Base-by-base conservation (phyloP, 2,113 vertebrate species). In the Chionis minor region DNA sequence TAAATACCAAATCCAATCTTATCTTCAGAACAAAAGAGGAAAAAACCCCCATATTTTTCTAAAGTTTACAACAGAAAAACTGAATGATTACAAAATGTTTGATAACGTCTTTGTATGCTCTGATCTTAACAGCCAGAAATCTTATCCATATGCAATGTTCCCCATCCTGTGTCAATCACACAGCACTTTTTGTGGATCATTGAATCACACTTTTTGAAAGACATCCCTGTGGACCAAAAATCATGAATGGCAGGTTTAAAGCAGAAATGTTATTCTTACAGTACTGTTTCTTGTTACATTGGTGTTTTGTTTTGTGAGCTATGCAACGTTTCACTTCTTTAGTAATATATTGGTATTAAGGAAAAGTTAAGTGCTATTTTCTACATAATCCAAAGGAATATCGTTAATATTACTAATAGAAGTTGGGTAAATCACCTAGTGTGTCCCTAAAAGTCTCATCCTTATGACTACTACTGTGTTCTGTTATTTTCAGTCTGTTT, bases 121-220 rank as follows among this genome's bases (percentile, higher is more conserved):
- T 92, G 40, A 45, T 75, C n/a, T 81, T 38, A 38, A 52, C n/a
- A 88, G 66, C 15, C 14, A 83, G 77, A 92, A 94, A 58, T 47
- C 23, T 81, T 90, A 63, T 54, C 58, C 10, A 0, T 54, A 51
- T 69, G 66, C n/a, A 42, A 38, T 49, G 13, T 40, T 92, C 40
- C 38, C 30, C n/a, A n/a, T 17, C 47, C 15, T 52, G 18, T 33
- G 59, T 58, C 82, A 92, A 21, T 49, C 15, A 69, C 69, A 32
- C 28, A 51, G 14, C 49, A 84, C 22, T 66, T 62, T 47, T 27
- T 32, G 54, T 72, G 52, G 22, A 14, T 90, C 47, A 32, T 9
- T 82, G 84, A 88, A 44, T 82, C 51, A 69, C 10, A 42, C 17
- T n/a, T 88, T 86, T 84, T 94, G 77, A 90, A 93, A 93, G 47